phyloP scores from a whole-genome alignment of 2,888 invertebrate species.

The Eledone cirrhosa region DNA sequence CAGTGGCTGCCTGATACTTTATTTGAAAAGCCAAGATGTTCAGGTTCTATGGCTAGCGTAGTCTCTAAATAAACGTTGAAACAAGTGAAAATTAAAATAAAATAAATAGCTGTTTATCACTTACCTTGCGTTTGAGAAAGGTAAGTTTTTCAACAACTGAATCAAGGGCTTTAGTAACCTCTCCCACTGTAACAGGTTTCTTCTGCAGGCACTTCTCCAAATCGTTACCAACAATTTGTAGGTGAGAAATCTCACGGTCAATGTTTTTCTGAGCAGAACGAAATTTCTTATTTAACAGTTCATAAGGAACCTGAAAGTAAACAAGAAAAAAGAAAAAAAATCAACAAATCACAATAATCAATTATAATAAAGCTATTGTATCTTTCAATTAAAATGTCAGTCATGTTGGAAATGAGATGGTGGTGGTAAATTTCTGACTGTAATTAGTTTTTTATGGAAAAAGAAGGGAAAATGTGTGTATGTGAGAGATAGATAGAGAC shows the following conservation, averaged over 20 bases:
- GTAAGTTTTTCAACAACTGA: slow-evolving; percentile 89
- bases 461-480: neutral
- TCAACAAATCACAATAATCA: too few species aligned
- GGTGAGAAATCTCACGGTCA: slow-evolving; percentile 84
- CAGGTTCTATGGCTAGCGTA: neutral
- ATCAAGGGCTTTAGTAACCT: slow-evolving; percentile 79
- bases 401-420: neutral
- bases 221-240: slow-evolving; percentile 81
- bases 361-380: too few species aligned
- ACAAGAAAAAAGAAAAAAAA: neutral
- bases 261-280: slow-evolving; percentile 92
- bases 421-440: neutral
- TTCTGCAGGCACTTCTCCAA: slow-evolving; percentile 79
- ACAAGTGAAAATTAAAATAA: neutral
- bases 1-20: too few species aligned
- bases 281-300: slow-evolving; percentile 96
- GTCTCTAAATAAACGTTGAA: neutral
- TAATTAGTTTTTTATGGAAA: neutral
- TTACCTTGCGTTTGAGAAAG: slow-evolving; percentile 85
- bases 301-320: slow-evolving; percentile 86
- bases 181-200: slow-evolving; percentile 62
- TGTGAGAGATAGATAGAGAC: too few species aligned
- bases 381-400: neutral
- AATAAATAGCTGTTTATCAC: neutral
- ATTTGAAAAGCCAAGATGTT: neutral